Evolutionary conservation across 1,140 invertebrate genomes (phyloP), one percentile per base, ranked within the genome.

Genomic region (Carcinoscorpius rotundicauda): DNA sequence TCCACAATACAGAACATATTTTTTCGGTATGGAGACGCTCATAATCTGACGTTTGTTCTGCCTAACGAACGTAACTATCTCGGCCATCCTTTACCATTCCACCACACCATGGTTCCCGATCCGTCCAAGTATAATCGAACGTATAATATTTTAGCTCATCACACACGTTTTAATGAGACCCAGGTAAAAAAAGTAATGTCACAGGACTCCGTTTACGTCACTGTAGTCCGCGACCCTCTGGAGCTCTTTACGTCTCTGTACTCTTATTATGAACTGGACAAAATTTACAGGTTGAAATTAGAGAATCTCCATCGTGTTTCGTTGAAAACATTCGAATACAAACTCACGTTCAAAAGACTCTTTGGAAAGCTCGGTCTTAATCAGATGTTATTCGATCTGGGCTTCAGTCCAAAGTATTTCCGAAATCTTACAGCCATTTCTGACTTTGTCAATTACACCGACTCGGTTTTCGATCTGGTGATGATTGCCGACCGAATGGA

Each of bases 401-500:
- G 77, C 8, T 66, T 76, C 49, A 52, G 65, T 51, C 58, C 64
- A 55, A 60, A 68, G 51, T 10, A 68, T 55, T 73, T 74, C 61
- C 6, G 6, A 6, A 58, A 69, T n/a, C 64, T 67, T 49, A 49
- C 51, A 3, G 55, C 55, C 6, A 60, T 73, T 4, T 29, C 51
- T 5, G 65, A 73, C 29, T 69, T 70, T n/a, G 73, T 76, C 50
- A 55, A 61, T 48, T 63, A 71, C 56, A 64, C 79, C 0, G 77
- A 80, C 10, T 63, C 64, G 6, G 68, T 76, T 11, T 82, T 82
- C 68, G 72, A 77, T 64, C 68, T 82, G 4, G 77, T 82, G 29
- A 75, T 82, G 75, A 77, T 82, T 50, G 71, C 77, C 3, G 81
- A 82, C 66, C 73, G 76, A 64, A 78, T 82, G 69, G 79, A 82